Percentiles rank a stretch among this genome's conserved stretches.
Conservation (phyloP, 1,140 invertebrate genomes). For the Heliconius eleuchia region DNA sequence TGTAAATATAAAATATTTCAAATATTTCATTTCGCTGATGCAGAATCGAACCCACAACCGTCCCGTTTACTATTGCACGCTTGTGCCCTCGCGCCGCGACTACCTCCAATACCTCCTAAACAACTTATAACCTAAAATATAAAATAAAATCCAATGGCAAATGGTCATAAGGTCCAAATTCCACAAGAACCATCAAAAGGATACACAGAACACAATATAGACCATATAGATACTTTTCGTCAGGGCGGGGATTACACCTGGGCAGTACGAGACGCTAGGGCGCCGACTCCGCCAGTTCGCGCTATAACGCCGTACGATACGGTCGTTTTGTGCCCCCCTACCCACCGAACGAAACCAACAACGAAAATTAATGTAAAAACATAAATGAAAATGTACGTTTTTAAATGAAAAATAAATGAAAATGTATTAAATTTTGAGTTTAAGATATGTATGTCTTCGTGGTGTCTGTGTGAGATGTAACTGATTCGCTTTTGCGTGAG, state of each 20-base stretch:
- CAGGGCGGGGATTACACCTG: slow-evolving; percentile 48
- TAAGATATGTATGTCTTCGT: not conserved
- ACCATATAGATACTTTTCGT: not conserved
- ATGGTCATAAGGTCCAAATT: not conserved
- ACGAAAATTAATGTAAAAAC: slow-evolving; percentile 48
- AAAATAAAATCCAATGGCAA: not conserved
- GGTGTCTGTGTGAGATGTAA: slow-evolving; percentile 27
- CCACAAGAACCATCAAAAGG: not conserved
- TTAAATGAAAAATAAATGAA: slow-evolving; percentile 7
- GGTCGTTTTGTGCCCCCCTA: slow-evolving; percentile 28
- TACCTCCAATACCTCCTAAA: too few relatives aligned
- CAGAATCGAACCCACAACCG: too few relatives aligned
- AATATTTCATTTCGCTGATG: too few relatives aligned
- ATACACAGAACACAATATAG: not conserved
- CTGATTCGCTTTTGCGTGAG: slow-evolving; percentile 54
- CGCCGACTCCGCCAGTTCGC: slow-evolving; percentile 55
- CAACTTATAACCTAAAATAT: too few relatives aligned
- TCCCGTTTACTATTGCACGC: too few relatives aligned
- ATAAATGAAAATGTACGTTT: slow-evolving; percentile 56
- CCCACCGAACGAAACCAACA: slow-evolving; percentile 23
- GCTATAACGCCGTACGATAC: slow-evolving; percentile 48
- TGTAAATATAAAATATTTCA: too few relatives aligned
- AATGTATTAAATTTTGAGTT: not conserved
- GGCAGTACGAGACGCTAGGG: slow-evolving; percentile 55
- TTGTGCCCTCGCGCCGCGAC: too few relatives aligned